phyloP scores from a whole-genome alignment of 2,888 invertebrate species.

The Cryptocephalus primarius region DNA sequence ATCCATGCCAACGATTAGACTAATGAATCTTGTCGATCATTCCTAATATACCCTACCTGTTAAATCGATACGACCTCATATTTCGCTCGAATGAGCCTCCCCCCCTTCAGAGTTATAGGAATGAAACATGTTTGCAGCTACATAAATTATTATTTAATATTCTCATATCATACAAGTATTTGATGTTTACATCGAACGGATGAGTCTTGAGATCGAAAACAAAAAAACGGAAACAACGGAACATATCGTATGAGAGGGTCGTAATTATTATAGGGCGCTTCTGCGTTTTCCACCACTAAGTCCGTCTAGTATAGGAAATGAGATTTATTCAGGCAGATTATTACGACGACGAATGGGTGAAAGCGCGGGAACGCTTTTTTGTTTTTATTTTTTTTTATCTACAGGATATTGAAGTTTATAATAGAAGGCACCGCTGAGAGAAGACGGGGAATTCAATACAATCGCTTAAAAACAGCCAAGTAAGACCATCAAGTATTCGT shows the following conservation, averaged over 20 bases:
- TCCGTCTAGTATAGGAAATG: too few relatives aligned
- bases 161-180: constrained; percentile 16
- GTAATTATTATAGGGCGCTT: too few relatives aligned
- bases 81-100: too few relatives aligned
- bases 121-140: constrained; percentile 16
- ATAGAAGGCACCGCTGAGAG: constrained; percentile 42
- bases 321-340: too few relatives aligned
- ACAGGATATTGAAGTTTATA: constrained; percentile 34
- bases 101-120: background rate
- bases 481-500: constrained; percentile 10
- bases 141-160: constrained; percentile 29
- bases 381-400: constrained; percentile 18
- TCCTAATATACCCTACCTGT: constrained; percentile 6
- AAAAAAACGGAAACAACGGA: too few relatives aligned
- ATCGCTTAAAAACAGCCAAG: constrained; percentile 21
- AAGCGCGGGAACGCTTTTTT: too few relatives aligned
- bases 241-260: too few relatives aligned
- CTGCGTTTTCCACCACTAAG: too few relatives aligned
- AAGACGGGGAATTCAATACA: constrained; percentile 36
- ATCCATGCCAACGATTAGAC: constrained; percentile 32
- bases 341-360: too few relatives aligned
- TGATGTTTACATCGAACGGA: constrained; percentile 28
- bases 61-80: background rate
- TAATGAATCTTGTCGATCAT: constrained; percentile 25
- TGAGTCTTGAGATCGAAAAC: constrained; percentile 2